These are phyloP conservation scores for Cephalopachus bancanus DNA, from an alignment of 2,797 vertebrate species.

Conservation along the genomic window DNA sequence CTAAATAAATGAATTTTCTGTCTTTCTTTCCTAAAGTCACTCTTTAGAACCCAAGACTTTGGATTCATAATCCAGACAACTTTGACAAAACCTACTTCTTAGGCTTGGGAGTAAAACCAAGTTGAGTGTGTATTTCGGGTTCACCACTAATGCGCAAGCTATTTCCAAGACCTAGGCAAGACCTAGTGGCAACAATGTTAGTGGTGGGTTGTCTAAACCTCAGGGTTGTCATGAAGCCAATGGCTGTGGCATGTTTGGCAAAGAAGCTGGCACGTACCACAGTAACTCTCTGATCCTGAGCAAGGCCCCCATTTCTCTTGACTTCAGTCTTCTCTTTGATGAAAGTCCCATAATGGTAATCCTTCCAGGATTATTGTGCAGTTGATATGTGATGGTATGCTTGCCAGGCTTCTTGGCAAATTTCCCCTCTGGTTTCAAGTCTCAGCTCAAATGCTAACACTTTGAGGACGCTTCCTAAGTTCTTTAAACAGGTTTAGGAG, in stretches of 20 bases:
- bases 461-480: background rate
- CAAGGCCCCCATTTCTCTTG: background rate
- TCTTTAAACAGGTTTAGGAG: background rate
- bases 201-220: background rate
- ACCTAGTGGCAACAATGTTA: background rate
- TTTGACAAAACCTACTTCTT: background rate
- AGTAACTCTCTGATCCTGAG: background rate
- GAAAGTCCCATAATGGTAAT: background rate
- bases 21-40: background rate
- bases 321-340: background rate
- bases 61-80: background rate
- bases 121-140: background rate
- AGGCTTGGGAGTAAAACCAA: background rate
- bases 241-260: background rate
- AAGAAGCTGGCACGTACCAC: background rate
- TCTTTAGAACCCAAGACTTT: background rate
- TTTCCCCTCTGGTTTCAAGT: background rate
- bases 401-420: background rate
- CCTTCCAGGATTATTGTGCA: background rate
- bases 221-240: background rate
- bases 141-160: background rate
- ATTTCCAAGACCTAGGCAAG: background rate
- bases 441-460: background rate
- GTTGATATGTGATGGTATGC: background rate
- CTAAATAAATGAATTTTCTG: background rate